A percentile compares a stretch with the other conserved stretches of the same genome.
phyloP scores from a whole-genome alignment of 2,797 vertebrate genomes.

The Merluccius polli region DNA sequence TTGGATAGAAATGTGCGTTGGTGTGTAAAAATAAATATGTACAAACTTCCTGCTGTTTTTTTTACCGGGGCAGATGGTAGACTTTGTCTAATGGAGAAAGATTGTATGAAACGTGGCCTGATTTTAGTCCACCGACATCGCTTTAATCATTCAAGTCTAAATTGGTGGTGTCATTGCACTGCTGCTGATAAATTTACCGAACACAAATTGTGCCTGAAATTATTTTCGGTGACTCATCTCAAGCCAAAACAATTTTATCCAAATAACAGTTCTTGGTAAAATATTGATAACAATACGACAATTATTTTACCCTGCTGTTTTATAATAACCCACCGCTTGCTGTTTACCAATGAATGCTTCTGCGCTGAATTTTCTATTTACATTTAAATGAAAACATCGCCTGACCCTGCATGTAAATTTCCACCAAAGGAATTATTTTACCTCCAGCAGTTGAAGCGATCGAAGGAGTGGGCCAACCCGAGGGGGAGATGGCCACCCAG shows the following conservation, averaged over 20 bases:
- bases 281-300: neutral
- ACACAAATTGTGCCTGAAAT: neutral
- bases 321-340: neutral
- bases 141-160: neutral
- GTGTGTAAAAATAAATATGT: neutral
- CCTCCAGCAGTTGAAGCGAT: slow-evolving; percentile 1
- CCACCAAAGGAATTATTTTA: neutral
- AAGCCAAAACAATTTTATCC: neutral
- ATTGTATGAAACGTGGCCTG: neutral
- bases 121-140: neutral
- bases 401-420: neutral
- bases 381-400: neutral
- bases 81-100: neutral
- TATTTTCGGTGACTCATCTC: neutral
- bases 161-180: neutral
- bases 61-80: neutral
- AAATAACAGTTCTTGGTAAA: neutral
- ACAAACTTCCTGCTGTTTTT: no score
- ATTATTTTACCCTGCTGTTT: neutral
- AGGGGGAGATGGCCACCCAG: neutral
- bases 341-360: neutral
- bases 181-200: neutral
- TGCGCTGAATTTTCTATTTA: neutral
- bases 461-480: neutral
- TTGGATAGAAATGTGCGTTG: neutral